Conservation (phyloP, 2,888 invertebrate genomes). For the Bugula neritina region DNA sequence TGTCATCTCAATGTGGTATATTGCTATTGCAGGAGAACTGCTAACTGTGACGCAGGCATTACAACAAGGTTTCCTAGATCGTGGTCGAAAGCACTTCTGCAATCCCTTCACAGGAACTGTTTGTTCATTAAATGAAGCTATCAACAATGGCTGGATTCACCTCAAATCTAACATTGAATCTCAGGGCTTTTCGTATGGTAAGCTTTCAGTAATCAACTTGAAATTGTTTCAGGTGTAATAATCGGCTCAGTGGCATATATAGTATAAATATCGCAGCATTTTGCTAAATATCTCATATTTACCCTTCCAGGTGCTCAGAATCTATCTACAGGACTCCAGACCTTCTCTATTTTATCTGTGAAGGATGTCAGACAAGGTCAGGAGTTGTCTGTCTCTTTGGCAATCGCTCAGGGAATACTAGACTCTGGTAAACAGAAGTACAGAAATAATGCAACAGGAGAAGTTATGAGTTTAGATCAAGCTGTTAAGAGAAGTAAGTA, state of each 20-base stretch:
- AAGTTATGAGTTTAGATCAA: slow-evolving; percentile 64
- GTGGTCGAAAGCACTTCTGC: slow-evolving; percentile 21
- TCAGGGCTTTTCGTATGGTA: slow-evolving; percentile 1
- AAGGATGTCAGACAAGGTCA: slow-evolving; percentile 62
- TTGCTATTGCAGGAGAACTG: slow-evolving; percentile 25
- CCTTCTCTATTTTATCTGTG: slow-evolving; percentile 56
- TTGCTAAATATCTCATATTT: neutral
- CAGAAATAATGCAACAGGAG: slow-evolving; percentile 59
- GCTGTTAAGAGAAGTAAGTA: slow-evolving; percentile 67
- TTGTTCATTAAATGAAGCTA: slow-evolving; percentile 3
- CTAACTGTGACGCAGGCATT: slow-evolving; percentile 38
- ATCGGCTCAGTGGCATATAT: neutral
- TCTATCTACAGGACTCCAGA: slow-evolving; percentile 27
- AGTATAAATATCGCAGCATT: neutral
- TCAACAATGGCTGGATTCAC: slow-evolving; percentile 25
- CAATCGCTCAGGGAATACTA: slow-evolving; percentile 80
- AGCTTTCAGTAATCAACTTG: neutral
- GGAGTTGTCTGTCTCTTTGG: slow-evolving; percentile 80
- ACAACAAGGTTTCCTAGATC: slow-evolving; percentile 15
- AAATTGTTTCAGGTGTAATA: too few relatives aligned
- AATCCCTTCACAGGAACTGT: slow-evolving; percentile 11
- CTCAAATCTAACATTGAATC: slow-evolving; percentile 22
- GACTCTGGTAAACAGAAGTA: slow-evolving; percentile 79
- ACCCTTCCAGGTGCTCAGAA: neutral
- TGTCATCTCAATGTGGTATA: too few relatives aligned